phyloP scores from a whole-genome alignment of 2,888 invertebrate species.

The Netelia inedita region DNA sequence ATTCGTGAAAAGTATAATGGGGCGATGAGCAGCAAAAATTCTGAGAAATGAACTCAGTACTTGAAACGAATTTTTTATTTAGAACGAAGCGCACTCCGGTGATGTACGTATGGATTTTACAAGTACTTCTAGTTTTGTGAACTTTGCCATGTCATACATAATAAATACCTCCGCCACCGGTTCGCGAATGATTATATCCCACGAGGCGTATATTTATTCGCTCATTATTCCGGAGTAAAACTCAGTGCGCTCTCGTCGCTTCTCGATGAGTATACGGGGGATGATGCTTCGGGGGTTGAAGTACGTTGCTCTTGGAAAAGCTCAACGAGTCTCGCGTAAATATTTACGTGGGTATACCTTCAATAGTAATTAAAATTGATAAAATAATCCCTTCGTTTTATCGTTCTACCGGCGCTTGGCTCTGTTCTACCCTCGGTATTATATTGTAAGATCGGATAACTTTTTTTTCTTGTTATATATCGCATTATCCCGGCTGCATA shows the following conservation, averaged over 20 bases:
- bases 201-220: conserved; percentile 25
- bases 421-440: conserved; percentile 8
- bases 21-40: neutral
- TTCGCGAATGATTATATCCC: conserved; percentile 2
- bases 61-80: conserved; percentile 7
- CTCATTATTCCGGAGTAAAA: neutral
- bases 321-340: neutral
- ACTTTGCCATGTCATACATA: conserved; percentile 16
- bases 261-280: neutral
- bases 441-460: neutral
- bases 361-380: conserved; percentile 34
- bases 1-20: neutral
- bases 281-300: neutral
- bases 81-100: neutral
- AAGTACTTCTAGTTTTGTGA: conserved; percentile 7
- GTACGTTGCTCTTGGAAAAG: neutral
- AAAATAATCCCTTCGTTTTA: conserved; percentile 15
- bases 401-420: conserved; percentile 5
- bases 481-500: conserved; percentile 9
- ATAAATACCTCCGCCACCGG: conserved; percentile 2
- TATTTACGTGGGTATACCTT: conserved; percentile 4
- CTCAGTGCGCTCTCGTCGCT: neutral
- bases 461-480: conserved; percentile 2
- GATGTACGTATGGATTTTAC: neutral
- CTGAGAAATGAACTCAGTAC: neutral